Evolutionary conservation across 2,797 vertebrate species (phyloP), one percentile per base, ranked within the genome.

Genomic region (Chrysocyon brachyurus): DNA sequence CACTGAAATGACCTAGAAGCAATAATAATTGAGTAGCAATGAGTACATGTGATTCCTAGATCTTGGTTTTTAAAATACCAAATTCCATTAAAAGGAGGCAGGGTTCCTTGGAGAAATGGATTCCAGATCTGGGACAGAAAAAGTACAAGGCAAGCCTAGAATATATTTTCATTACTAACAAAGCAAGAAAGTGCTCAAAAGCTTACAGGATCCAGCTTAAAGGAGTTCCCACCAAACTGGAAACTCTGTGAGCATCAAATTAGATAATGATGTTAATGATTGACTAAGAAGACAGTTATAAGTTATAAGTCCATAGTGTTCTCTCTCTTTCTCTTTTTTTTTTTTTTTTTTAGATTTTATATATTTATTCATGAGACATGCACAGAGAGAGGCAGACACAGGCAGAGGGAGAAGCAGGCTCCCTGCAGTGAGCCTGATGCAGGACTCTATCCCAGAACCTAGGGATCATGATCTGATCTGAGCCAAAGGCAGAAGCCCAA

Each of bases 271-370:
- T 90, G n/a, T 3, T 83, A 83, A 63, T 68, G 54, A 82, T 21
- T 52, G 31, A 86, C 46, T 81, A 92, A 90, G 87, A 97, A 84
- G 59, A 75, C 26, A 73, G 24, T 84, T 36, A 19, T 68, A 75
- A 73, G 24, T 84, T 36, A 19, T 68, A 75, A 85, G 22, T 86
- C 12, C 11, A 8, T 24, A 81, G 26, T 33, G 28, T 61, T 57
- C 52, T 75, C 95, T 59, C 83, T 54, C 12, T 54, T 36, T 36
- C 54, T 54, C 15, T 54, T 14, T 54, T 54, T 54, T 54, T 54
- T 33, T 33, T 33, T 33, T 33, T 54, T 54, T 16, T 54, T 46
- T 46, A 46, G 1, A 46, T 46, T 46, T 46, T 46, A 46, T 46
- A 46, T 46, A 46, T 46, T 46, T 46, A 46, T 46, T 46, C 40